Base-by-base conservation (phyloP, 1,140 invertebrate species). In the Tetramorium parvispinum region DNA sequence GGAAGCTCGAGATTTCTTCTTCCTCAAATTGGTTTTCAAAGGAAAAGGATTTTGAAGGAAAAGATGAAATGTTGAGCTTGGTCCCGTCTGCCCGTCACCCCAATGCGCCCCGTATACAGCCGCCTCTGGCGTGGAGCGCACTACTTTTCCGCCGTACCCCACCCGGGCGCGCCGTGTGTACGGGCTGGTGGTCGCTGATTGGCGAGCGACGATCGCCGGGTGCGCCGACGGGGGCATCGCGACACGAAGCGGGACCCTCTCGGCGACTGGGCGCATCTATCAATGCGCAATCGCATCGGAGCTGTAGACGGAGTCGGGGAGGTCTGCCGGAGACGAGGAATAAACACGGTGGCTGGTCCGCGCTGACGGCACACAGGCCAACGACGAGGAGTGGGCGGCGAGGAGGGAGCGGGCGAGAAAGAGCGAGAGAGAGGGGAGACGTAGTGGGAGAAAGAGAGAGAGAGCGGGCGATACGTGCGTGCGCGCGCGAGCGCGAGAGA, bases 221-320 rank as follows among this genome's bases (percentile, higher is more conserved):
- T 73, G 82, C 6, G 13, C 7, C 21, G 32, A 57, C 57, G 82
- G 89, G 86, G 86, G 66, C 78, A 89, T 55, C 89, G 83, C 88
- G 89, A 92, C 89, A 92, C 89, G 89, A 88, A 87, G 87, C 81
- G 89, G 88, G 91, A 77, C 81, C 90, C 82, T 83, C 79, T 73
- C 85, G 85, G 78, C 82, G 88, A 89, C 85, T 85, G 86, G 86
- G 88, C 79, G 88, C 88, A 89, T 93, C 93, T 94, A 92, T 92
- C 91, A 93, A 93, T 93, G 94, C 93, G 94, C 94, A 94, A 94
- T 94, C 94, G 94, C 93, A 94, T 92, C 93, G 89, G 91, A 91
- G 93, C 93, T 91, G 87, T 93, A 91, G 89, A 85, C 88, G 91
- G 55, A 91, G 90, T 88, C 83, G 81, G 93, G 88, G 91, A 93